Conservation (phyloP, 1,140 invertebrate genomes). For the Atta texana region DNA sequence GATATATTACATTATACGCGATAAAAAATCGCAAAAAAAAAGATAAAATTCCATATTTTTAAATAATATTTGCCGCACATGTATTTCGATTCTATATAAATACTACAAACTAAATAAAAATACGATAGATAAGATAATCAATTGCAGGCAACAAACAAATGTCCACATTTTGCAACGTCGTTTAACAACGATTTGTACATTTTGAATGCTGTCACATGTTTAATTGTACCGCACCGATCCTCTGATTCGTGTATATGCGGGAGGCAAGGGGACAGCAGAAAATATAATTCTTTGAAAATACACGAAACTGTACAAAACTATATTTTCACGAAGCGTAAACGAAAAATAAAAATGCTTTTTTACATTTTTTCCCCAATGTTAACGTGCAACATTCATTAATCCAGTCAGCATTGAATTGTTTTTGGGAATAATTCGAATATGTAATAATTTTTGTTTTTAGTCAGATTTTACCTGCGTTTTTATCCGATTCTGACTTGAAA, state of each 20-base stretch:
- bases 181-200: constrained; percentile 39
- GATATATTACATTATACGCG: background rate
- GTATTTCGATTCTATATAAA: background rate
- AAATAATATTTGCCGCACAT: background rate
- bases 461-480: constrained; percentile 2
- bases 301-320: background rate
- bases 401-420: constrained; percentile 8
- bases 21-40: constrained; percentile 2
- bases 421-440: constrained; percentile 1
- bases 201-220: constrained; percentile 24
- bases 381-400: constrained; percentile 16
- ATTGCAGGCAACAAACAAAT: background rate
- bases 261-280: background rate
- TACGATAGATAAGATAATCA: constrained; percentile 22
- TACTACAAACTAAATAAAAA: background rate
- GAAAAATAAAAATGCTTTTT: constrained; percentile 12
- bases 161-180: background rate
- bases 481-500: background rate
- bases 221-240: no score
- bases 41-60: background rate
- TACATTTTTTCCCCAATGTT: background rate
- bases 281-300: constrained; percentile 38
- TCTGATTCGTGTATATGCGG: background rate
- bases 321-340: constrained; percentile 1
- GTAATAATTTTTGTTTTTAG: constrained; percentile 7